Evolutionary conservation across 1,140 invertebrate genomes (phyloP).

Genomic region (Drosophila saltans): DNA sequence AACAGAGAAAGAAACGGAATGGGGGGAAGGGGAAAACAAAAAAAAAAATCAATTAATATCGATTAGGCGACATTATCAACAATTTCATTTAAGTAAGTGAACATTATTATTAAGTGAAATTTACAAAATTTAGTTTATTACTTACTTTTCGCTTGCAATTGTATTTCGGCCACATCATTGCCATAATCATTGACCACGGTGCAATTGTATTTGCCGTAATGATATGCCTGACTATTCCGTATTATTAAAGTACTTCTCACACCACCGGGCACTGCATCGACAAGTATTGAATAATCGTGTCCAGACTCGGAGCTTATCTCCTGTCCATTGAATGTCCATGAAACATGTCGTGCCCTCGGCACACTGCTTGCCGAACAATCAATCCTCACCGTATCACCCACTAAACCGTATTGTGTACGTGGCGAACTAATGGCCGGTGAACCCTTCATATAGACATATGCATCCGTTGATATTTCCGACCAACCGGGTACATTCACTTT

Average conservation of each 20-base stretch:
- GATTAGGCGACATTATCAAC: background rate
- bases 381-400: conserved; percentile 91
- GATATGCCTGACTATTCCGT: conserved; percentile 90
- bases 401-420: conserved; percentile 89
- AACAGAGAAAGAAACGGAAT: background rate
- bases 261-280: conserved; percentile 86
- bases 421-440: conserved; percentile 93
- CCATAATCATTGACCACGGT: conserved; percentile 96
- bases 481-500: conserved; percentile 93
- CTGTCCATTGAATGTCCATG: conserved; percentile 92
- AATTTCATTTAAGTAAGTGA: too few species aligned
- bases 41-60: background rate
- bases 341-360: conserved; percentile 92
- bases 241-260: conserved; percentile 93
- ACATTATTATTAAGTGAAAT: background rate
- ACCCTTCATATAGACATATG: conserved; percentile 92
- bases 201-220: conserved; percentile 97
- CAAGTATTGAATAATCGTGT: conserved; percentile 87
- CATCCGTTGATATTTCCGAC: conserved; percentile 91
- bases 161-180: conserved; percentile 92
- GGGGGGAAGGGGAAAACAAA: too few species aligned
- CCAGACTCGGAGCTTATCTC: conserved; percentile 89
- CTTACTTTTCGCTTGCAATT: conserved; percentile 92
- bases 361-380: conserved; percentile 95
- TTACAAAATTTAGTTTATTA: background rate